These are phyloP conservation scores for Athene noctua DNA, from an alignment of 2,113 vertebrate genomes.

Conservation along the genomic window DNA sequence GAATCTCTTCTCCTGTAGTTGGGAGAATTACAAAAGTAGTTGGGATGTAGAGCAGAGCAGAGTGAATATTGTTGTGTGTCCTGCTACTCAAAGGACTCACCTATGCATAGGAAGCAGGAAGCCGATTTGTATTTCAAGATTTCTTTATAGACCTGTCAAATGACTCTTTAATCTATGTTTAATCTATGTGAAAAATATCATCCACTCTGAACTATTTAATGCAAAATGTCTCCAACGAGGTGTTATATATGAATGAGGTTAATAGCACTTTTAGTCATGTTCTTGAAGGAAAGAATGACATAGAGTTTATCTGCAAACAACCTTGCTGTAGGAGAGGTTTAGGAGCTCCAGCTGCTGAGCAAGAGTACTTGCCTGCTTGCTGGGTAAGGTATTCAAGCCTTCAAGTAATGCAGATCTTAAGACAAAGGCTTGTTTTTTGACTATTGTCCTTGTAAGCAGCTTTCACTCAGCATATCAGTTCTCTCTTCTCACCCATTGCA, in stretches of 20 bases:
- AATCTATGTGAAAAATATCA: background rate
- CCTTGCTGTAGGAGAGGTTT: background rate
- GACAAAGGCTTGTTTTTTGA: background rate
- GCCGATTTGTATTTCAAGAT: background rate
- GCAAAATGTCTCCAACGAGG: rapidly evolving
- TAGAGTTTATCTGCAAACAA: background rate
- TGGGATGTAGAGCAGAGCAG: background rate
- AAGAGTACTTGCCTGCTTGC: background rate
- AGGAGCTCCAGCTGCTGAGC: background rate
- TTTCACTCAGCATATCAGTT: background rate
- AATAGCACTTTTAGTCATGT: background rate
- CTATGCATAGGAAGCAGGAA: background rate
- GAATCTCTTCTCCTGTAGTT: background rate
- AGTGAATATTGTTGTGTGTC: background rate
- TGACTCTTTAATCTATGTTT: background rate
- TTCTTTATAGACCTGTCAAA: background rate
- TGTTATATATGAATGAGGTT: background rate
- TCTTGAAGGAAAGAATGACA: background rate
- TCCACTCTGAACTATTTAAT: background rate
- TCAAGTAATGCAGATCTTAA: background rate
- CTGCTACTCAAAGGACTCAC: background rate
- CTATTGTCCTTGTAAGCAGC: background rate
- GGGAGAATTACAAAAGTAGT: too few relatives aligned
- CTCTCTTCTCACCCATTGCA: background rate
- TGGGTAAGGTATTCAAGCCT: background rate